These are phyloP conservation scores for Drosophila insularis DNA, from an alignment of 1,140 invertebrate genomes.

Conservation along the genomic window DNA sequence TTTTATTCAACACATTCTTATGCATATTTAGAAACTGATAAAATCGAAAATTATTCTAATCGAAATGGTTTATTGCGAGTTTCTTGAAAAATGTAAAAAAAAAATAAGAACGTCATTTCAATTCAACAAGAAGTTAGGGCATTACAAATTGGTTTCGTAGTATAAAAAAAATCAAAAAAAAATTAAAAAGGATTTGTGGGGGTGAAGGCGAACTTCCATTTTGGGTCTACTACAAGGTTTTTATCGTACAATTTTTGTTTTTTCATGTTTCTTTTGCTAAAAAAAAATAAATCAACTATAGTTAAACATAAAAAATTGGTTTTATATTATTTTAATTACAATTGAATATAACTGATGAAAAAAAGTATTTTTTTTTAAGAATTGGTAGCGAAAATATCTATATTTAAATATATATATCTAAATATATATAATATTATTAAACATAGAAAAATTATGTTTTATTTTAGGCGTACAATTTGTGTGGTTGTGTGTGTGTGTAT, in stretches of 20 bases:
- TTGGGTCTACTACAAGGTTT: slow-evolving; percentile 53
- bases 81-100: not conserved
- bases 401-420: slow-evolving; percentile 12
- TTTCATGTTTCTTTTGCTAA: slow-evolving; percentile 60
- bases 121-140: not conserved
- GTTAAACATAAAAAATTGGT: slow-evolving; percentile 56
- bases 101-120: not conserved
- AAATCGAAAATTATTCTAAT: slow-evolving; percentile 4
- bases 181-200: not conserved
- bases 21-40: not conserved
- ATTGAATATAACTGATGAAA: slow-evolving; percentile 19
- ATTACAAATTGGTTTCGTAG: not conserved
- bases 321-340: slow-evolving; percentile 34
- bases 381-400: slow-evolving; percentile 11
- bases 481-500: not conserved
- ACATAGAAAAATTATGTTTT: slow-evolving; percentile 50
- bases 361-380: slow-evolving; percentile 4
- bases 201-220: not conserved
- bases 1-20: not conserved
- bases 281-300: slow-evolving; percentile 70
- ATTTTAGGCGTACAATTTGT: slow-evolving; percentile 13
- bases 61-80: not conserved
- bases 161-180: not conserved
- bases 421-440: slow-evolving; percentile 36
- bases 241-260: slow-evolving; percentile 26